Evolutionary conservation across 2,797 vertebrate genomes (phyloP), one percentile per base, ranked within the genome.

Genomic region (Channallabes apus): DNA sequence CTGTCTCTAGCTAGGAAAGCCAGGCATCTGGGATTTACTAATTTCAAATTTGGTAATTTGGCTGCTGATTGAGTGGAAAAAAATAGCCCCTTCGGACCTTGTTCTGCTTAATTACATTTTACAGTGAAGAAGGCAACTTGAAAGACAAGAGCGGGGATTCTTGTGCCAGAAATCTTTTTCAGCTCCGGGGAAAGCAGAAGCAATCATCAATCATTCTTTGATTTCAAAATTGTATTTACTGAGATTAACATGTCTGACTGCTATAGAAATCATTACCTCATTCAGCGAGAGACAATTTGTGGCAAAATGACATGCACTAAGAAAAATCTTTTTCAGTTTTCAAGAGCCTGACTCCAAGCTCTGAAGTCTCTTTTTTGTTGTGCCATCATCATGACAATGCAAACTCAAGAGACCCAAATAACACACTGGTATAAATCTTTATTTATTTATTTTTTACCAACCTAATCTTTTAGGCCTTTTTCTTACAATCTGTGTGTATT

Each of bases 31-130:
- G 91, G 94, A 94, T 94, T 94, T 93, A 91, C 93, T 94, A 87
- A 93, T 94, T 95, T 94, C 87, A 92, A 94, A 94, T 91, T 90
- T 91, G 89, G 91, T 90, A 89, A 92, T 94, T 93, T 95, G 89
- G 89, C 92, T 92, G 90, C 93, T 94, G 94, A 95, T 94, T 93
- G 93, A 94, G 93, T 92, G 82, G 91, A 84, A 87, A 90, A 90
- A 89, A 88, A 87, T 67, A 86, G 86, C 90, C 91, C 93, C 90
- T 90, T 92, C 85, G 90, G 93, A 95, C 92, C 90, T 92, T 93
- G 92, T 94, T 95, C 94, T 93, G 92, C 92, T 95, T 95, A 94
- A 96, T 95, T 95, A 96, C 94, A 93, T 94, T 94, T 94, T 93
- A 93, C 92, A 91, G 92, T 88, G 89, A 90, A 89, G 87, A 91